Conservation (phyloP, 2,797 vertebrate genomes). For the Centroberyx gerrardi region DNA sequence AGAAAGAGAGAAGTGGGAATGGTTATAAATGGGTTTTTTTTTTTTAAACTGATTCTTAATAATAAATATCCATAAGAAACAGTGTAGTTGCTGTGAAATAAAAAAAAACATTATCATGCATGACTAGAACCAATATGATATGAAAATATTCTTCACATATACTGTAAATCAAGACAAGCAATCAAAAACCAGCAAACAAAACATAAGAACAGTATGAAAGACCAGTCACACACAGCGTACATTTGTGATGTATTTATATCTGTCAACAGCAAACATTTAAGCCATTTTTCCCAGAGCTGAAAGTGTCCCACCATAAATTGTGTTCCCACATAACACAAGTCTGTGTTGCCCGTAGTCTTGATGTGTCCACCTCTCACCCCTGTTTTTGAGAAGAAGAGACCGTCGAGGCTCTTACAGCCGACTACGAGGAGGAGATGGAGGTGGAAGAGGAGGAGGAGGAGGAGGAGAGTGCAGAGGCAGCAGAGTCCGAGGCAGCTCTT, state of each 20-base stretch:
- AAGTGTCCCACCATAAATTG: constrained; percentile 81
- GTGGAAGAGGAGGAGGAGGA: constrained; percentile 82
- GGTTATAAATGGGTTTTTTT: neutral
- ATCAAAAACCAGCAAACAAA: neutral
- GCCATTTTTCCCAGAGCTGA: constrained; percentile 77
- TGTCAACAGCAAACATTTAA: constrained; percentile 62
- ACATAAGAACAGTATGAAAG: neutral
- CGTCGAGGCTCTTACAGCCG: constrained; percentile 89
- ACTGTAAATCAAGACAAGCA: neutral
- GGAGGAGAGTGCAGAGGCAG: constrained; percentile 88
- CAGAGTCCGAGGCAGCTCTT: constrained; percentile 88
- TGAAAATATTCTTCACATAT: constrained; percentile 7
- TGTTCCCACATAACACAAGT: constrained; percentile 87
- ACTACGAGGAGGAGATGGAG: constrained; percentile 89
- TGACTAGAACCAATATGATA: neutral
- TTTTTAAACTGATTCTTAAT: neutral
- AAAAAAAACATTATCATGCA: neutral
- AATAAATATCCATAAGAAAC: neutral
- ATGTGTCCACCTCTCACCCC: constrained; percentile 93
- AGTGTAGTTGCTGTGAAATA: neutral
- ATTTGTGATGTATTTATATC: constrained; percentile 61
- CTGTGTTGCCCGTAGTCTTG: constrained; percentile 92
- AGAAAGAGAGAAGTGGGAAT: neutral
- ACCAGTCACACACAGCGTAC: constrained; percentile 35
- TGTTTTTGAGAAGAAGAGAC: constrained; percentile 93